Conservation (phyloP, 2,797 vertebrate genomes). For the Anolis apletophallus region DNA sequence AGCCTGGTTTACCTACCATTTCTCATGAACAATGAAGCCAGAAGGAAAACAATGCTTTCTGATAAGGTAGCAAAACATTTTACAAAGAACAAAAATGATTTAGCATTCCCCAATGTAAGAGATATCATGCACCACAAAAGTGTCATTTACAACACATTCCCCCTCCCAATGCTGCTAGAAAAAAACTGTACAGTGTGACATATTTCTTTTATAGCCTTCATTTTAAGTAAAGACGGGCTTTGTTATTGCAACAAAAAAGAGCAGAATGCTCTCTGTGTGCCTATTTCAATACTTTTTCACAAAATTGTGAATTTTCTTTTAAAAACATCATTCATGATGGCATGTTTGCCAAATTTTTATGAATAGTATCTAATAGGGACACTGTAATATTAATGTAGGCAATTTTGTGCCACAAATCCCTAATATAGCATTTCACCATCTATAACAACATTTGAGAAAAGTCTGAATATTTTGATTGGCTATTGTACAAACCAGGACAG, state of each 20-base stretch:
- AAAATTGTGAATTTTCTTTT: conserved; percentile 51
- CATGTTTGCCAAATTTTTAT: neutral
- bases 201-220: conserved; percentile 44
- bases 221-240: conserved; percentile 45
- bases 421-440: conserved; percentile 7
- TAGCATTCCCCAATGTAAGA: conserved; percentile 40
- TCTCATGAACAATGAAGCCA: conserved; percentile 57
- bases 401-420: neutral
- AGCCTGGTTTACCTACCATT: conserved; percentile 45
- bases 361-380: neutral
- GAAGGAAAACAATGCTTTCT: conserved; percentile 48
- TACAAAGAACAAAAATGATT: conserved; percentile 50
- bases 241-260: conserved; percentile 33
- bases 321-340: conserved; percentile 36
- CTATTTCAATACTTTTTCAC: neutral
- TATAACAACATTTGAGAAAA: conserved; percentile 32
- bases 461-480: conserved; percentile 30
- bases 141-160: conserved; percentile 49
- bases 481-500: neutral
- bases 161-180: conserved; percentile 35
- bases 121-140: conserved; percentile 46
- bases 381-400: neutral
- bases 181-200: conserved; percentile 33
- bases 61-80: conserved; percentile 56
- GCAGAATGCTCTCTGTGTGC: conserved; percentile 19